Conservation (phyloP, 2,888 invertebrate species). For the Lithosia quadra region DNA sequence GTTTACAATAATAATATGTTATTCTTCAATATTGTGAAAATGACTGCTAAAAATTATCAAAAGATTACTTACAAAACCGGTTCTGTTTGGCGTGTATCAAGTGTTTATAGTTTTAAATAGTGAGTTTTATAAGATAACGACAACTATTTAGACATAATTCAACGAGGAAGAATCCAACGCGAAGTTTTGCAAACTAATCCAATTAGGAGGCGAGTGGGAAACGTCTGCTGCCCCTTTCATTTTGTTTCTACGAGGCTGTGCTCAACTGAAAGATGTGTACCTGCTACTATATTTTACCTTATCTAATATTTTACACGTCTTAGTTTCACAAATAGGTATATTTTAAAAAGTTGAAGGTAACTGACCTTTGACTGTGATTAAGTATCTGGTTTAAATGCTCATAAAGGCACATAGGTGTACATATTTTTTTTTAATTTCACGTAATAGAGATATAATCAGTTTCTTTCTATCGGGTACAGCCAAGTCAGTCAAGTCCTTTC, state of each 20-base stretch:
- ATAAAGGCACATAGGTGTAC: too few relatives aligned
- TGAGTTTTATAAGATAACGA: conserved; percentile 39
- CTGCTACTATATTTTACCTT: conserved; percentile 47
- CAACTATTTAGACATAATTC: conserved; percentile 62
- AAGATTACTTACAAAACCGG: not conserved
- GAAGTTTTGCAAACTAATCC: conserved; percentile 79
- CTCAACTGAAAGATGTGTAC: conserved; percentile 49
- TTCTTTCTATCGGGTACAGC: too few relatives aligned
- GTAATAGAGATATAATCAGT: too few relatives aligned
- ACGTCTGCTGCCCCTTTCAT: conserved; percentile 48
- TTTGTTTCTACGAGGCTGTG: conserved; percentile 35
- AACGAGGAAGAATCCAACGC: conserved; percentile 67
- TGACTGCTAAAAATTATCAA: not conserved
- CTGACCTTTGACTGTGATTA: not conserved
- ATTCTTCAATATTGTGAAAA: not conserved
- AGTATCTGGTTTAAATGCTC: not conserved
- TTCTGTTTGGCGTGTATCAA: not conserved
- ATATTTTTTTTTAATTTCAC: too few relatives aligned
- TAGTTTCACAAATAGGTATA: not conserved
- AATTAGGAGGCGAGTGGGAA: conserved; percentile 66
- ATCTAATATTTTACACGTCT: conserved; percentile 14
- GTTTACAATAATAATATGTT: not conserved
- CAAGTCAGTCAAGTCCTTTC: too few relatives aligned
- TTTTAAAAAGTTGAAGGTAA: not conserved
- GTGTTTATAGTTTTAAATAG: conserved; percentile 11